Evolutionary conservation across 1,140 invertebrate genomes (phyloP).

Genomic region (Nasonia giraulti): DNA sequence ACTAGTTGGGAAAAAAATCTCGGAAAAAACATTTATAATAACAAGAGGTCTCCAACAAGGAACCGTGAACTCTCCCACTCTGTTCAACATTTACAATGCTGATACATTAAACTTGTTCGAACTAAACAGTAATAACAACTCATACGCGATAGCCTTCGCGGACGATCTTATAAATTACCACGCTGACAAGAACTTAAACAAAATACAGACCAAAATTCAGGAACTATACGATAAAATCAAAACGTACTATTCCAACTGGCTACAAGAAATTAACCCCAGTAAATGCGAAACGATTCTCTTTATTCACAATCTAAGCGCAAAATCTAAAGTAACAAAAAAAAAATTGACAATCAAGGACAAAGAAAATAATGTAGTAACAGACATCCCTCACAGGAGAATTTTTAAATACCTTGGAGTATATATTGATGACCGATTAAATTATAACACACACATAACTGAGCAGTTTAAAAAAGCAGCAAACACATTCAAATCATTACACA

Average conservation of each 20-base stretch:
- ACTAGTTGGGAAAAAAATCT: neutral
- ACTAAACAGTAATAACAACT: neutral
- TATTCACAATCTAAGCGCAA: neutral
- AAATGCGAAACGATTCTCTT: slow-evolving; percentile 51
- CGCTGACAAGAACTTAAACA: neutral
- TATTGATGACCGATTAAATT: slow-evolving; percentile 19
- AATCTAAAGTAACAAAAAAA: neutral
- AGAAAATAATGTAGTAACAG: neutral
- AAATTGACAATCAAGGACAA: neutral
- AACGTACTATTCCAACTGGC: slow-evolving; percentile 20
- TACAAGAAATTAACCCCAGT: slow-evolving; percentile 25
- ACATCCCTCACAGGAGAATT: slow-evolving; percentile 25
- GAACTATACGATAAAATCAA: neutral
- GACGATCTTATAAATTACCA: slow-evolving; percentile 47
- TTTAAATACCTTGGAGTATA: slow-evolving; percentile 41
- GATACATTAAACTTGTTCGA: neutral
- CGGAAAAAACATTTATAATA: slow-evolving; percentile 24
- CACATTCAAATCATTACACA: neutral
- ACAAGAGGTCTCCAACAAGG: slow-evolving; percentile 53
- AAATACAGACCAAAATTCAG: slow-evolving; percentile 28
- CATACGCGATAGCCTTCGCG: slow-evolving; percentile 35
- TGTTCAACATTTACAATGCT: slow-evolving; percentile 41
- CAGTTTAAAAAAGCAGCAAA: slow-evolving; percentile 42
- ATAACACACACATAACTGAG: neutral
- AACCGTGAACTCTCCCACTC: slow-evolving; percentile 48